Conservation (phyloP, 1,140 invertebrate genomes). For the Megalonaias nervosa region DNA sequence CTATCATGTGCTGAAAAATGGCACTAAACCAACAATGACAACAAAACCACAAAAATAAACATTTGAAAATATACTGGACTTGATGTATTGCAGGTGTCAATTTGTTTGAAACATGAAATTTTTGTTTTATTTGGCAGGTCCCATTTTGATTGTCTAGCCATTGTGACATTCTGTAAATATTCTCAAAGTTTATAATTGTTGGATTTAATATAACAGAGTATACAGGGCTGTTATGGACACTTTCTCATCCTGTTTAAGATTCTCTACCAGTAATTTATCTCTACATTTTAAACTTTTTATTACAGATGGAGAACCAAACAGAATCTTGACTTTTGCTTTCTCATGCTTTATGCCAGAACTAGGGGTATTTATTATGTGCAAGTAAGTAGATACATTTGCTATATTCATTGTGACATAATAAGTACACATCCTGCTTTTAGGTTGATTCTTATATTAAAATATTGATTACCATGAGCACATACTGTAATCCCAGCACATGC, state of each 20-base stretch:
- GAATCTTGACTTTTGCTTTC: conserved; percentile 94
- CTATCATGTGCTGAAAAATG: too few relatives aligned
- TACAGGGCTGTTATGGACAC: not conserved
- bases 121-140: too few relatives aligned
- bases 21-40: too few relatives aligned
- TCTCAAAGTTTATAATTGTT: not conserved
- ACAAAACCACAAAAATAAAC: too few relatives aligned
- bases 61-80: too few relatives aligned
- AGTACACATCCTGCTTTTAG: too few relatives aligned
- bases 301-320: conserved; percentile 94
- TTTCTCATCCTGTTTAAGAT: not conserved
- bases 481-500: too few relatives aligned
- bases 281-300: conserved; percentile 11
- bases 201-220: not conserved
- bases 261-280: not conserved
- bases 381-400: conserved; percentile 49
- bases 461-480: too few relatives aligned
- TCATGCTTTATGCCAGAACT: conserved; percentile 94
- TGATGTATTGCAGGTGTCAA: too few relatives aligned
- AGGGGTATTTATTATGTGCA: conserved; percentile 75
- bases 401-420: too few relatives aligned
- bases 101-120: too few relatives aligned
- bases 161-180: not conserved
- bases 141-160: not conserved
- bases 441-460: too few relatives aligned